Evolutionary conservation across 2,797 vertebrate genomes (phyloP).

Genomic region (Arremon aurantiirostris): DNA sequence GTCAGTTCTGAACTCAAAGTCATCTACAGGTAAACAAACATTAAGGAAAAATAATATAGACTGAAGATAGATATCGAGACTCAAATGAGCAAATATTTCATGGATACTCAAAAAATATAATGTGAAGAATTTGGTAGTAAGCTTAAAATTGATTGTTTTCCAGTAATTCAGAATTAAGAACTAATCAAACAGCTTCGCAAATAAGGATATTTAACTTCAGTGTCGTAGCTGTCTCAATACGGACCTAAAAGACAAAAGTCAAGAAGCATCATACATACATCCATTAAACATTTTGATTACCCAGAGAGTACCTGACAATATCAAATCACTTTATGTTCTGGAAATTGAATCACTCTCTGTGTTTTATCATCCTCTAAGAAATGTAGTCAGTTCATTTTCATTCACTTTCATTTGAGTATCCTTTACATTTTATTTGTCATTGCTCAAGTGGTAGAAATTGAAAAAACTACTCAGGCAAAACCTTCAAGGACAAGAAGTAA

Average conservation of each 20-base stretch:
- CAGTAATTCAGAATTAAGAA: neutral
- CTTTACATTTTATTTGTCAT: neutral
- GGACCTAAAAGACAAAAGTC: slow-evolving; percentile 81
- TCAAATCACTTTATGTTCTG: neutral
- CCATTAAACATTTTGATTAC: neutral
- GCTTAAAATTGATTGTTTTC: neutral
- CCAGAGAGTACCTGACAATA: neutral
- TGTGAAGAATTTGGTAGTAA: neutral
- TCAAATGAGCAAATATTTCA: neutral
- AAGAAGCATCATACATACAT: accelerated
- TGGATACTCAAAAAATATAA: neutral
- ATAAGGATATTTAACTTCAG: slow-evolving; percentile 96
- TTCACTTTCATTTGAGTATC: neutral
- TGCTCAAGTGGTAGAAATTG: neutral
- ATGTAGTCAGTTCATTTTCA: neutral
- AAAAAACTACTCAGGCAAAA: neutral
- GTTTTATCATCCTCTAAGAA: neutral
- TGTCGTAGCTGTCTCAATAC: slow-evolving; percentile 94
- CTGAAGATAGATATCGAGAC: accelerated
- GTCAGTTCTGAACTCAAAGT: slow-evolving; percentile 96
- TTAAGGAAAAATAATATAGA: slow-evolving; percentile 77
- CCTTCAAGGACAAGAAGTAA: neutral
- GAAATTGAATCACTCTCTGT: neutral
- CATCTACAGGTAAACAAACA: slow-evolving; percentile 87
- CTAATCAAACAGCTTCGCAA: neutral